Conservation (phyloP, 2,113 vertebrate genomes). For the Calidris pugnax region DNA sequence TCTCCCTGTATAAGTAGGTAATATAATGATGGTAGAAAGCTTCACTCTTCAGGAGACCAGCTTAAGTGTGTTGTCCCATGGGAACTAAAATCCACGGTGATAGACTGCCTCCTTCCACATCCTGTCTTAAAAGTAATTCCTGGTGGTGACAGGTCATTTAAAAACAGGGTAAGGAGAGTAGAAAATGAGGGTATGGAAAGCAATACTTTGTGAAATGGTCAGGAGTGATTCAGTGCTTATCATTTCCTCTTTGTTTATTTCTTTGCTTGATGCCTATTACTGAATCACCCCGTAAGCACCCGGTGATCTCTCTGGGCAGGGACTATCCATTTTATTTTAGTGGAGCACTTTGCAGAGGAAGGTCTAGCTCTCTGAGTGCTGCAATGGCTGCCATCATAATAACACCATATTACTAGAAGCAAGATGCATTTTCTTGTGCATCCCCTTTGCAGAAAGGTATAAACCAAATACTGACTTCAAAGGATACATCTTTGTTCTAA, state of each 20-base stretch:
- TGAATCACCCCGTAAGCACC: background rate
- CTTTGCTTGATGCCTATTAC: background rate
- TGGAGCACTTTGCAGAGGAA: background rate
- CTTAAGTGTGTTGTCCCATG: background rate
- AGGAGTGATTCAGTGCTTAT: background rate
- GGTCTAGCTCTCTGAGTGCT: background rate
- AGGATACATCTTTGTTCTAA: constrained; percentile 55
- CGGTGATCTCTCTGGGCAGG: background rate
- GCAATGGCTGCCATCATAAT: background rate
- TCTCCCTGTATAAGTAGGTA: background rate
- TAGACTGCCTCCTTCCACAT: background rate
- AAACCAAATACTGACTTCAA: constrained; percentile 64
- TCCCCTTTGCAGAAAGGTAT: constrained; percentile 30
- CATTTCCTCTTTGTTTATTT: background rate
- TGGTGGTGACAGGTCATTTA: background rate
- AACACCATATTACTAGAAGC: background rate
- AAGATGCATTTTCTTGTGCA: background rate
- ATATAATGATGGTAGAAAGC: background rate
- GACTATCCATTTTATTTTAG: background rate
- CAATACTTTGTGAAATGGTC: background rate
- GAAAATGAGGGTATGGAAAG: background rate
- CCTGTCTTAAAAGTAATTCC: background rate
- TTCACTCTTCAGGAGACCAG: background rate
- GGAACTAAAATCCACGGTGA: background rate
- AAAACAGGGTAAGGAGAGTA: background rate